A percentile compares a stretch with the other conserved stretches of the same genome.
phyloP scores from a whole-genome alignment of 2,797 vertebrate species.

The Sebastes goodei region DNA sequence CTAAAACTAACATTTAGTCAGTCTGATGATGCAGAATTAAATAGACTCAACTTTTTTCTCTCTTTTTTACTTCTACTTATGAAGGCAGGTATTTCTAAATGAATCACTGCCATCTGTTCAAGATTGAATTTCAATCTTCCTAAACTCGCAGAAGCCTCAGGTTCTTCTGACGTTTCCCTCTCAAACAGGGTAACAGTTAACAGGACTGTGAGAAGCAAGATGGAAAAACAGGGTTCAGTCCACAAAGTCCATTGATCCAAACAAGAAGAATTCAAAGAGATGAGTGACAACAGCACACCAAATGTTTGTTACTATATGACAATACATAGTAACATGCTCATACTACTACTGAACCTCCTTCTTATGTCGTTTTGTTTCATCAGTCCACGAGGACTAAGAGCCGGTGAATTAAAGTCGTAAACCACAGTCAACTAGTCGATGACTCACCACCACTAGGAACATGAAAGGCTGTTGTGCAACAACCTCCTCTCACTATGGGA shows the following conservation, averaged over 20 bases:
- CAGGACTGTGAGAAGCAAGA: neutral
- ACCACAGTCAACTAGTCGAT: conserved; percentile 24
- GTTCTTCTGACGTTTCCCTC: conserved; percentile 3
- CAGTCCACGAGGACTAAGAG: neutral
- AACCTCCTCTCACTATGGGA: conserved; percentile 34
- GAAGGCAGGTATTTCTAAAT: conserved; percentile 27
- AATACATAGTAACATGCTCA: neutral
- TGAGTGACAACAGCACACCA: neutral
- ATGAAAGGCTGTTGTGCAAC: conserved; percentile 50
- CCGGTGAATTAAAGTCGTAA: conserved; percentile 25
- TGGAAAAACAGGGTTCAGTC: conserved; percentile 6
- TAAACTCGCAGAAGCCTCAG: neutral
- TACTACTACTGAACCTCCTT: neutral
- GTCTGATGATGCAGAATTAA: conserved; percentile 24
- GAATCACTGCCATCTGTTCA: conserved; percentile 11
- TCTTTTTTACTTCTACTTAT: neutral
- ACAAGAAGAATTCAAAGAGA: neutral
- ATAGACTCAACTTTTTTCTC: neutral
- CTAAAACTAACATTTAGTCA: conserved; percentile 44
- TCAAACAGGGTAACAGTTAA: conserved; percentile 4
- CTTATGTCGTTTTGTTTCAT: conserved; percentile 6
- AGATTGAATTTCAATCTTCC: neutral
- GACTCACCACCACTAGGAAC: conserved; percentile 48
- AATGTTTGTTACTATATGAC: neutral
- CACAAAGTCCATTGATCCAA: conserved; percentile 17